Evolutionary conservation across 2,113 vertebrate species (phyloP), one percentile per base, ranked within the genome.

Genomic region (Centrocercus urophasianus): DNA sequence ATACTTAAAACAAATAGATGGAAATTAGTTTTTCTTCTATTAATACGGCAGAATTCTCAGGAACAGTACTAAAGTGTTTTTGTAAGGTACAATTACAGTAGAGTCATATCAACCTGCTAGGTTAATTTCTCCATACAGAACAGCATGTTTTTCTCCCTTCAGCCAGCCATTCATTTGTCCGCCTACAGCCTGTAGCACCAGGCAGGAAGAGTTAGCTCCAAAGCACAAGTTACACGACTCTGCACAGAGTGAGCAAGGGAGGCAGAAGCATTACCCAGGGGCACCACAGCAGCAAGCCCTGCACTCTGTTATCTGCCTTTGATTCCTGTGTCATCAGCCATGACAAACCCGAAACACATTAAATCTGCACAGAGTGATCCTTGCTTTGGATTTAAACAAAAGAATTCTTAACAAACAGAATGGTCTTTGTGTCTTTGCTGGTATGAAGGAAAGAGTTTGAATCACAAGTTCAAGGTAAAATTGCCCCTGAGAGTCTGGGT

Each of bases 121-220:
- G 95, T 84, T 95, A 84, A 94, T 93, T 94, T 60, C 91, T 84
- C 43, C 70, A 40, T 43, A 30, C 88, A 94, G 79, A 88, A 60
- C 88, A 30, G 73, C 14, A 3, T 94, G 94, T 93, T 93, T 95
- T 72, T 56, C 86, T 95, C 63, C 93, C 93, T 80, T 50, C 95
- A 95, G 91, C 95, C 93, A 96, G 81, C 91, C 95, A 75, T 92
- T 97, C 95, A 95, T 95, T 83, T 96, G 90, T 93, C 95, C 94
- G 86, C 96, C 96, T 57, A 93, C 96, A 66, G 85, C 95, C 50
- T 36, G 32, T 59, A 95, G 93, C 89, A 24, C 95, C 89, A 74
- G 87, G 94, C 47, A 40, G 67, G 89, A 72, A 90, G 13, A 75
- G 77, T 28, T 74, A 48, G 91, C 89, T 81, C 82, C 19, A 10